Conservation (phyloP, 2,797 vertebrate genomes). For the Melanotaenia pygmaea region DNA sequence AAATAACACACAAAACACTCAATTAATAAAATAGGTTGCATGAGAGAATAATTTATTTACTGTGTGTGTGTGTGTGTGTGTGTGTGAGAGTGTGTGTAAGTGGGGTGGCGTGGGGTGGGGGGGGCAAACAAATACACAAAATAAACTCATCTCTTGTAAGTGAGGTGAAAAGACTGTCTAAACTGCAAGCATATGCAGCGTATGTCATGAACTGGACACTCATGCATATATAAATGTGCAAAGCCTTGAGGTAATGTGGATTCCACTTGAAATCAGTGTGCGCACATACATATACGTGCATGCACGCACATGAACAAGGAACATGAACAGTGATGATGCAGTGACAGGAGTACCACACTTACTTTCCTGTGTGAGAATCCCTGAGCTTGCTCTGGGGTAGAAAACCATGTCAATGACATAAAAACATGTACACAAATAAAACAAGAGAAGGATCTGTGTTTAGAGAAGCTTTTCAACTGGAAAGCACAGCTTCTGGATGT, state of each 20-base stretch:
- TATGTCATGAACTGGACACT: conserved; percentile 71
- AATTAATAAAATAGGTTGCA: neutral
- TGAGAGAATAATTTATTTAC: conserved; percentile 5
- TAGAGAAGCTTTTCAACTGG: conserved; percentile 58
- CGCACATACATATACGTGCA: conserved; percentile 67
- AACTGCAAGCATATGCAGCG: conserved; percentile 69
- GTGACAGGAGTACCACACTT: conserved; percentile 88
- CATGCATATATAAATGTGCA: conserved; percentile 89
- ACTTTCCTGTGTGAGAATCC: conserved; percentile 98
- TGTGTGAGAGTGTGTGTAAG: no score
- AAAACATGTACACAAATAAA: conserved; percentile 69
- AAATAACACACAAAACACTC: conserved; percentile 27
- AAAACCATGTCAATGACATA: conserved; percentile 86
- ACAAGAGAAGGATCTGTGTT: conserved; percentile 73
- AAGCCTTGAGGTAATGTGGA: conserved; percentile 73
- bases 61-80: neutral
- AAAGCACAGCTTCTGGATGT: conserved; percentile 14
- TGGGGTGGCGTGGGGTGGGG: no score
- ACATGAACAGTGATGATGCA: conserved; percentile 62
- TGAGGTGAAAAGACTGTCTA: conserved; percentile 74
- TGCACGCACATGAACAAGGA: conserved; percentile 68
- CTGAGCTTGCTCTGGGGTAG: conserved; percentile 97
- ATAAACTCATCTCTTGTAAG: conserved; percentile 43
- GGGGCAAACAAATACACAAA: conserved; percentile 9
- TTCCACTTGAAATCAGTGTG: conserved; percentile 40